phyloP scores from a whole-genome alignment of 2,113 vertebrate genomes.

The Erythrolamprus reginae region DNA sequence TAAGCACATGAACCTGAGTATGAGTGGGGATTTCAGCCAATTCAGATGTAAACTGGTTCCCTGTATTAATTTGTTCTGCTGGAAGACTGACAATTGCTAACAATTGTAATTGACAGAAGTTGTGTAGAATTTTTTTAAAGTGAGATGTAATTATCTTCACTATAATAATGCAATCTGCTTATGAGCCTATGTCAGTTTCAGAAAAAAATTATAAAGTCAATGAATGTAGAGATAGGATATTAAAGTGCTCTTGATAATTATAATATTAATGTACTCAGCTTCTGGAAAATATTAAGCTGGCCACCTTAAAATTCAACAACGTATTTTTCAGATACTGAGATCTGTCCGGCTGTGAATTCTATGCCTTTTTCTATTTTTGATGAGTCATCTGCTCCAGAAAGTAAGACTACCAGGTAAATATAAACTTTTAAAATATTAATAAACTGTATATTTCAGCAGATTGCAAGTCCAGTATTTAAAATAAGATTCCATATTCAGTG shows the following conservation, averaged over 20 bases:
- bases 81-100: background rate
- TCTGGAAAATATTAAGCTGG: background rate
- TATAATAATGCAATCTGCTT: background rate
- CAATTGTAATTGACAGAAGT: background rate
- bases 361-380: slow-evolving; percentile 68
- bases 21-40: background rate
- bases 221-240: background rate
- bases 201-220: background rate
- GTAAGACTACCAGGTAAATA: slow-evolving; percentile 61
- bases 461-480: background rate
- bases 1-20: background rate
- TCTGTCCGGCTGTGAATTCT: slow-evolving; percentile 10
- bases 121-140: background rate
- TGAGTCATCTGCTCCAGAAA: slow-evolving; percentile 60
- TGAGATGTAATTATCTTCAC: background rate
- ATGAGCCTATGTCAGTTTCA: background rate
- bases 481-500: background rate
- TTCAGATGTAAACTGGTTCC: background rate
- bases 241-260: background rate
- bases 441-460: background rate
- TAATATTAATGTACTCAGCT: background rate
- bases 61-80: background rate
- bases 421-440: background rate
- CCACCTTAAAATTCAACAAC: background rate
- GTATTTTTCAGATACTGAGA: slow-evolving; percentile 19